Conservation (phyloP, 2,113 vertebrate species). For the Myotis yumanensis region DNA sequence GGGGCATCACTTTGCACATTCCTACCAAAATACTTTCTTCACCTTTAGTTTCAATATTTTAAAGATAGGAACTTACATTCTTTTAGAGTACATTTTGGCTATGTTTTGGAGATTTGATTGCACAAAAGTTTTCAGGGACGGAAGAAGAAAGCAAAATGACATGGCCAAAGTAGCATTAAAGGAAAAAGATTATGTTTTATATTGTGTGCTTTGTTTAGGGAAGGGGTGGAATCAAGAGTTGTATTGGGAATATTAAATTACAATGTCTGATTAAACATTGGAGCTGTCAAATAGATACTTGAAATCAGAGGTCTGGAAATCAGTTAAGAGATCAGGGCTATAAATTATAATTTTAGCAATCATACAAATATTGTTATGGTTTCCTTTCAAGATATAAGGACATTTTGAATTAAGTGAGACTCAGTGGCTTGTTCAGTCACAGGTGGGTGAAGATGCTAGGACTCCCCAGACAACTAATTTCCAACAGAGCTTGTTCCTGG, state of each 20-base stretch:
- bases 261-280: background rate
- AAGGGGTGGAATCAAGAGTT: background rate
- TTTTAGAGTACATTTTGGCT: background rate
- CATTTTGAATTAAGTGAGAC: background rate
- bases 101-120: background rate
- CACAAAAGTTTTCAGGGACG: background rate
- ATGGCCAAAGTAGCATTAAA: background rate
- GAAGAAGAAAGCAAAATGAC: slow-evolving; percentile 12
- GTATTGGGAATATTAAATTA: background rate
- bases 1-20: background rate
- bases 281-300: background rate
- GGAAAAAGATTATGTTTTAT: background rate
- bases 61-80: background rate
- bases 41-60: background rate
- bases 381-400: background rate
- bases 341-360: background rate
- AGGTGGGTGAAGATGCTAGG: background rate
- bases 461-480: background rate
- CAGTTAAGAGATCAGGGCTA: background rate
- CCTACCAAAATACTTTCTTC: background rate
- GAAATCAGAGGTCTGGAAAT: background rate
- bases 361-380: background rate
- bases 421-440: background rate
- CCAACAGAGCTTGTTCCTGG: background rate
- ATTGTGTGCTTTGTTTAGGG: background rate